Percentiles rank a stretch among this genome's conserved stretches.
Evolutionary conservation across 2,797 vertebrate genomes (phyloP).

Genomic region (Rhinella marina): DNA sequence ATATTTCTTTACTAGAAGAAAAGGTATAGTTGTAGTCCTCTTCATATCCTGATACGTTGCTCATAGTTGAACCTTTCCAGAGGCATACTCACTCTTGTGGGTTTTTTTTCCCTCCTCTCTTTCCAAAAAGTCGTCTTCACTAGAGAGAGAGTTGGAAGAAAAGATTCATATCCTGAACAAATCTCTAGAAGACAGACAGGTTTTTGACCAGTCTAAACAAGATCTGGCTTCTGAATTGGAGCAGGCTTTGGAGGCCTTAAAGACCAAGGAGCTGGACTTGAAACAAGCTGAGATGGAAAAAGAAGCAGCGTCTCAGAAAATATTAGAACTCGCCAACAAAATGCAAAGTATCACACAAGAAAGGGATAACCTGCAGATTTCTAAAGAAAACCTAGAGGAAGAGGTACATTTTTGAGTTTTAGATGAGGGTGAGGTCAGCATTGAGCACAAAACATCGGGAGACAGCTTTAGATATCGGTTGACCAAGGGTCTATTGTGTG

Average conservation of each 20-base stretch:
- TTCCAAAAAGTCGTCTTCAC: not conserved
- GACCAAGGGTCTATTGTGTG: too few species aligned
- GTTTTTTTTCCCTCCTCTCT: not conserved
- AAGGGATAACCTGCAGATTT: not conserved
- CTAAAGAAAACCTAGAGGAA: slow-evolving; percentile 15
- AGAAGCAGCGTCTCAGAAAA: slow-evolving; percentile 2
- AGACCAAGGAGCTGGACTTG: not conserved
- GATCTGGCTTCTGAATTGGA: slow-evolving; percentile 9
- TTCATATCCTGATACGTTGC: too few species aligned
- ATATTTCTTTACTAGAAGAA: too few species aligned
- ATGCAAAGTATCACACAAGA: slow-evolving; percentile 2
- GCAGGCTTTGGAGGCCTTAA: not conserved
- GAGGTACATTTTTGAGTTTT: slow-evolving; percentile 45
- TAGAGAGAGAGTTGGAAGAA: slow-evolving; percentile 26
- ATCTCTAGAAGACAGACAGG: not conserved
- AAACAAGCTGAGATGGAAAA: slow-evolving; percentile 1
- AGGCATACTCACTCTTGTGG: too few species aligned
- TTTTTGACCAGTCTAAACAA: not conserved
- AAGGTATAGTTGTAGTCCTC: too few species aligned
- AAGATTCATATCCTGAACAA: not conserved
- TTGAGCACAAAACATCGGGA: too few species aligned
- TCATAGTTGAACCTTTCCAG: too few species aligned
- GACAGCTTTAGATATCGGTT: too few species aligned
- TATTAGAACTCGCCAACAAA: slow-evolving; percentile 13
- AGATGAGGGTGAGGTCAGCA: too few species aligned